A percentile compares a stretch with the other conserved stretches of the same genome.
Evolutionary conservation across 2,888 invertebrate genomes (phyloP).

Genomic region (Himalopsyche anomala): DNA sequence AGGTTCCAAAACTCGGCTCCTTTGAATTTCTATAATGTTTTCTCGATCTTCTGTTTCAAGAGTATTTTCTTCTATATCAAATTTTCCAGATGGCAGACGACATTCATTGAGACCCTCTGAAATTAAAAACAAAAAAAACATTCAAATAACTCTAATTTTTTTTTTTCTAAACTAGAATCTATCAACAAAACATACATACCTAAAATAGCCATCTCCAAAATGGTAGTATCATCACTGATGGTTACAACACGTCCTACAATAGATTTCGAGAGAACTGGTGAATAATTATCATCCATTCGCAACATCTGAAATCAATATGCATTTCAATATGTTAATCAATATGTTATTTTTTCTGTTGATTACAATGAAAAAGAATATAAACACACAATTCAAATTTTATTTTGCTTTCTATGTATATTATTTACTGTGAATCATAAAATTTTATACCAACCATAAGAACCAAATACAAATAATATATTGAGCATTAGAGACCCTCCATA

Average conservation of each 20-base stretch:
- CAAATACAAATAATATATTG: too few relatives aligned
- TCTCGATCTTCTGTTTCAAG: slow-evolving; percentile 51
- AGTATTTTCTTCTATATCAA: slow-evolving; percentile 68
- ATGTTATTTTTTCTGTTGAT: not conserved
- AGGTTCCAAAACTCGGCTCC: slow-evolving; percentile 66
- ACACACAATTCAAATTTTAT: too few relatives aligned
- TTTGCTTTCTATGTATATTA: too few relatives aligned
- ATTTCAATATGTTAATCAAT: slow-evolving; percentile 2
- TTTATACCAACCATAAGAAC: too few relatives aligned
- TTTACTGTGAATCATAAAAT: too few relatives aligned
- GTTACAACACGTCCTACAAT: slow-evolving; percentile 68
- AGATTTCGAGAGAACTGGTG: slow-evolving; percentile 70
- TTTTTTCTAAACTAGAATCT: not conserved
- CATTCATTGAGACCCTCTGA: slow-evolving; percentile 69
- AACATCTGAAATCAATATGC: slow-evolving; percentile 68
- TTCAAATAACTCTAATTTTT: slow-evolving; percentile 11
- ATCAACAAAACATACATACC: slow-evolving; percentile 50
- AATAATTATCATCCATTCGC: slow-evolving; percentile 70
- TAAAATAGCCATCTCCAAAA: slow-evolving; percentile 56
- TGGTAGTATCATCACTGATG: slow-evolving; percentile 35
- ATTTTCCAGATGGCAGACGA: slow-evolving; percentile 69
- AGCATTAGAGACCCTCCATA: too few relatives aligned
- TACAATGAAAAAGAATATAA: not conserved
- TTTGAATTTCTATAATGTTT: slow-evolving; percentile 63
- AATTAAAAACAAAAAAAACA: slow-evolving; percentile 62